These are phyloP conservation scores for Paratilapia polleni DNA, from an alignment of 2,113 vertebrate genomes.

Conservation along the genomic window DNA sequence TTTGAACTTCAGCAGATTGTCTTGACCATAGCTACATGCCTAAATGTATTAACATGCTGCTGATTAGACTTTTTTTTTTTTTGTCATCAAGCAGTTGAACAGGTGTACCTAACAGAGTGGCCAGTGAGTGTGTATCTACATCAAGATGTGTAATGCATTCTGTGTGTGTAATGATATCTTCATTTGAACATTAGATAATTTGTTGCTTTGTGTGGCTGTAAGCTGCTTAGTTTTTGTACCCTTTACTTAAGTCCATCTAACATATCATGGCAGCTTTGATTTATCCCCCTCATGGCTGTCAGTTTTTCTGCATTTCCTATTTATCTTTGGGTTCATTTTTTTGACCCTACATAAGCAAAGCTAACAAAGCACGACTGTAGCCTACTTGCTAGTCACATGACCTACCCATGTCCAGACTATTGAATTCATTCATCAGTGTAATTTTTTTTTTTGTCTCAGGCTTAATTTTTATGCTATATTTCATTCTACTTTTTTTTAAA, in stretches of 20 bases:
- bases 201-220: slow-evolving; percentile 10
- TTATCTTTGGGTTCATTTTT: background rate
- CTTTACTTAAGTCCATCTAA: slow-evolving; percentile 9
- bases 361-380: background rate
- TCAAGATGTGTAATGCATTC: background rate
- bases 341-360: background rate
- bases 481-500: background rate
- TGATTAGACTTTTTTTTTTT: background rate
- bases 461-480: background rate
- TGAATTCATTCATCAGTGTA: too few species aligned
- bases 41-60: background rate
- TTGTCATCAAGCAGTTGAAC: background rate
- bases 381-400: too few species aligned
- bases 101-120: background rate
- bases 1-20: background rate
- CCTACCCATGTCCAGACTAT: background rate
- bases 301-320: slow-evolving; percentile 5
- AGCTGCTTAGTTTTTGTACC: background rate
- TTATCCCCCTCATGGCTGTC: background rate
- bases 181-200: slow-evolving; percentile 41
- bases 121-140: background rate
- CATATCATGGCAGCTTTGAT: background rate
- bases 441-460: background rate
- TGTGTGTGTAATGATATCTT: background rate
- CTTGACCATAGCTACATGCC: background rate